Conservation (phyloP, 2,888 invertebrate genomes). For the Apotomis capreana region DNA sequence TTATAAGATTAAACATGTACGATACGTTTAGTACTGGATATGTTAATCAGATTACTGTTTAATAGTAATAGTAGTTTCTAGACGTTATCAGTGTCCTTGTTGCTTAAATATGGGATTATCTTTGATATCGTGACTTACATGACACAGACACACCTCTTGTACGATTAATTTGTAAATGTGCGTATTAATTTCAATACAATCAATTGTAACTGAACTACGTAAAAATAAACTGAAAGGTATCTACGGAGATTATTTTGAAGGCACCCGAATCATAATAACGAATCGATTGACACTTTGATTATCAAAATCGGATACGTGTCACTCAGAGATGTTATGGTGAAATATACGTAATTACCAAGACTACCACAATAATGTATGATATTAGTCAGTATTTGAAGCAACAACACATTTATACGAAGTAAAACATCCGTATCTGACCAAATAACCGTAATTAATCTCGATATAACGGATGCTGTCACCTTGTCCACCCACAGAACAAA, state of each 20-base stretch:
- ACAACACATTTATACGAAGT: neutral
- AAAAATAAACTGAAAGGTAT: too few species aligned
- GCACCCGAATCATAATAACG: too few species aligned
- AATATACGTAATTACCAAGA: too few species aligned
- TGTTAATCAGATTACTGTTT: neutral
- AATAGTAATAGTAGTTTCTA: neutral
- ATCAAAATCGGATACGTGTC: too few species aligned
- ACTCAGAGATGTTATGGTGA: too few species aligned
- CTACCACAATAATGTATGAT: too few species aligned
- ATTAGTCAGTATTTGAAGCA: too few species aligned
- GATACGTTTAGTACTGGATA: neutral
- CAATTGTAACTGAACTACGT: too few species aligned
- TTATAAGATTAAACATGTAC: neutral
- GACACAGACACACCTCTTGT: neutral
- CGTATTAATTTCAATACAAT: too few species aligned
- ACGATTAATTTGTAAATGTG: neutral
- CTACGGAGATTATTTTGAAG: too few species aligned
- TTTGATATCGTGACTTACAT: neutral
- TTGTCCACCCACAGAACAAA: constrained; percentile 19
- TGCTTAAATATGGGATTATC: neutral
- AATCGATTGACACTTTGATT: too few species aligned
- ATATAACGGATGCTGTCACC: neutral
- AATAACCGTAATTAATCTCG: neutral
- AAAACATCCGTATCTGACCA: neutral
- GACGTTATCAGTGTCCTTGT: neutral